Percentiles rank a stretch among this genome's conserved stretches.
phyloP scores from a whole-genome alignment of 2,888 invertebrate genomes.

The Sarcophaga subvicina region DNA sequence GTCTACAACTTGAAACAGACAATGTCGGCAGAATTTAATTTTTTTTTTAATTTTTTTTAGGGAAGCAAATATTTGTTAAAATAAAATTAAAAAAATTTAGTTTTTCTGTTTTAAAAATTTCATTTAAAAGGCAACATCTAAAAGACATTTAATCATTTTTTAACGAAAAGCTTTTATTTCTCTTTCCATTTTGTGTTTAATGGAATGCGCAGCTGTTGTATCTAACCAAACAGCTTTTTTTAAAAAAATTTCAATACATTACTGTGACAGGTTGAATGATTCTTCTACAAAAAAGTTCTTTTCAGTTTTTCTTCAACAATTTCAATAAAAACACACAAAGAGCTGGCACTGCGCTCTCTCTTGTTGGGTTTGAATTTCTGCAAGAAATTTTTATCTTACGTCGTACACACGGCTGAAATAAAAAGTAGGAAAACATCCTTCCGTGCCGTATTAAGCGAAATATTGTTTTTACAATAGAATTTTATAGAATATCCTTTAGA shows the following conservation, averaged over 20 bases:
- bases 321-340: constrained; percentile 13
- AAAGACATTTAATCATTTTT: constrained; percentile 22
- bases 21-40: too few relatives aligned
- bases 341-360: not conserved
- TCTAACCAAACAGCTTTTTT: not conserved
- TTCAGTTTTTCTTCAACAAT: constrained; percentile 50
- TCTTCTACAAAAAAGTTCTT: constrained; percentile 19
- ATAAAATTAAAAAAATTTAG: not conserved
- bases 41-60: too few relatives aligned
- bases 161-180: constrained; percentile 27
- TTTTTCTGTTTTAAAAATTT: not conserved
- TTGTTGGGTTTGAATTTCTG: not conserved
- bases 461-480: not conserved
- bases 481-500: not conserved
- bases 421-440: not conserved
- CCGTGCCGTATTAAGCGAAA: not conserved
- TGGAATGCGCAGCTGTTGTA: constrained; percentile 35
- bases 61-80: too few relatives aligned
- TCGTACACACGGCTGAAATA: not conserved
- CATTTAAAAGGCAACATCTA: not conserved
- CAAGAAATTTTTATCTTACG: constrained; percentile 33
- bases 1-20: too few relatives aligned
- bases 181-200: not conserved
- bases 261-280: constrained; percentile 48
- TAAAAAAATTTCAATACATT: constrained; percentile 7